Evolutionary conservation across 2,113 vertebrate genomes (phyloP).

Genomic region (Chionomys nivalis): DNA sequence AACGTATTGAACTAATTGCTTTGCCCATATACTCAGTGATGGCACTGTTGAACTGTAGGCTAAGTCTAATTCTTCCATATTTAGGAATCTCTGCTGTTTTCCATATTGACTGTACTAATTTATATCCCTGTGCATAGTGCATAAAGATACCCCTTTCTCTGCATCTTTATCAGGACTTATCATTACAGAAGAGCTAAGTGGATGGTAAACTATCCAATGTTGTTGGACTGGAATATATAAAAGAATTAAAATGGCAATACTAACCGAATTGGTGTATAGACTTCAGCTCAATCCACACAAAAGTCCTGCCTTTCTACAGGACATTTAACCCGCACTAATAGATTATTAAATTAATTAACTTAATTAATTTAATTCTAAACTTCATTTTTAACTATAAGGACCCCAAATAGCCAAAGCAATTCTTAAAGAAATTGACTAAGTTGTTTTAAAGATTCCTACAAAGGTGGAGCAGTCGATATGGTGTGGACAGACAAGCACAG

Average conservation of each 20-base stretch:
- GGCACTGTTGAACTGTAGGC: background rate
- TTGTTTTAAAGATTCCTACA: constrained; percentile 14
- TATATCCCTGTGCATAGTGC: background rate
- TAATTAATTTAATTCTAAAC: background rate
- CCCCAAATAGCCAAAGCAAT: background rate
- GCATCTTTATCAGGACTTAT: background rate
- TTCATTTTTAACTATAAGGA: background rate
- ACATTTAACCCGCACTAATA: no score
- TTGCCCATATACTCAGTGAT: background rate
- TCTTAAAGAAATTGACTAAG: background rate
- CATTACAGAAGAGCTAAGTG: background rate
- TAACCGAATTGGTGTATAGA: background rate
- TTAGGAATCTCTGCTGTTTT: background rate
- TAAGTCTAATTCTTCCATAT: background rate
- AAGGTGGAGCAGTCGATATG: background rate
- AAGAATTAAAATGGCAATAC: background rate
- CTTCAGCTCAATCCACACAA: background rate
- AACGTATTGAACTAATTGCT: background rate
- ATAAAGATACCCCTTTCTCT: background rate
- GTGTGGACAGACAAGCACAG: background rate
- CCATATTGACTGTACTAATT: background rate
- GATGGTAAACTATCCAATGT: background rate
- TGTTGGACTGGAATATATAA: background rate
- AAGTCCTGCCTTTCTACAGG: background rate
- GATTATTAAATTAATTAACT: background rate